Evolutionary conservation across 2,113 vertebrate genomes (phyloP), one percentile per base, ranked within the genome.

Genomic region (Pavo muticus): DNA sequence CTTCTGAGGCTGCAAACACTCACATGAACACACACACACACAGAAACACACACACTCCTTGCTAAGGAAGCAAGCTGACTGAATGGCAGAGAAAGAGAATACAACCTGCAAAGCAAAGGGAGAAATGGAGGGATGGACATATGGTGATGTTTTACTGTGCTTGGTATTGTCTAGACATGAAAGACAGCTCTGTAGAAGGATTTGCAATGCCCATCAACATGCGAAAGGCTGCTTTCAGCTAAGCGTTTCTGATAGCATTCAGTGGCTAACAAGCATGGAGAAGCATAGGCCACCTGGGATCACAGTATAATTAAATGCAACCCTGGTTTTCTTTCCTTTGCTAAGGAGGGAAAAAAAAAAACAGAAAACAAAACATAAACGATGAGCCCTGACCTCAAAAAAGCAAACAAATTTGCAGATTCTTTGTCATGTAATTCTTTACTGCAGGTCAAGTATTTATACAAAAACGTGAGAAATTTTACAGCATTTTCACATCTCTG

Each of bases 231-330:
- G 73, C 88, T 95, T 96, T 96, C 93, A 96, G 76, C 86, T 86
- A 84, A 77, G 94, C 45, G 37, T 48, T 63, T 83, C 84, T 84
- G 79, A 93, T 87, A 95, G 90, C 20, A 85, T 94, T 91, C 84
- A 60, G 56, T 72, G 84, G 77, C 87, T 97, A 97, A 97, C 88
- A 97, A 88, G 94, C 96, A 73, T 94, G 92, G 80, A 96, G 78
- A 95, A 93, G 75, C 15, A 23, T 78, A 94, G 91, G 82, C 85
- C 93, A 74, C 91, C 84, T 87, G 95, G 91, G 95, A 97, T 84
- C 78, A 74, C 4, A 70, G 71, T 37, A 96, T 96, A 97, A 96
- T 97, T 97, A 97, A 97, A 95, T 91, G 73, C 81, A 88, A 92
- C 95, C 60, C 45, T 91, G 44, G 24, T 69, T 83, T 93, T 86